These are phyloP conservation scores for Podargus strigoides DNA, from an alignment of 2,797 vertebrate genomes.

Conservation along the genomic window DNA sequence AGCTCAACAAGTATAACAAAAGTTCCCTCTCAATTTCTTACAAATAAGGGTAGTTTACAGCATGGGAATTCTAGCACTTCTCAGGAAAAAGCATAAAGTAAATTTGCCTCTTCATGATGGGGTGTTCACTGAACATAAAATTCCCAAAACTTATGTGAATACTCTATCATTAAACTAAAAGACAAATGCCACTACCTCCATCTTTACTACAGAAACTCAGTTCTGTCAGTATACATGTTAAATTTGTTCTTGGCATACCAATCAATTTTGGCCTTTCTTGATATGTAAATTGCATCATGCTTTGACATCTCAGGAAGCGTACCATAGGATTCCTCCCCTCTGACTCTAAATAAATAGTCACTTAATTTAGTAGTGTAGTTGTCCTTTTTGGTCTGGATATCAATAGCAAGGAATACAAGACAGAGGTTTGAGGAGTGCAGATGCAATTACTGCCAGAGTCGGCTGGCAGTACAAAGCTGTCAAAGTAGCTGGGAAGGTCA, in stretches of 20 bases:
- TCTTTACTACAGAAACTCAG: neutral
- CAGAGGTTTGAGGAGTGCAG: neutral
- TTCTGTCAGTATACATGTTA: neutral
- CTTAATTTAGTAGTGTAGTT: neutral
- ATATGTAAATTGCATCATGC: neutral
- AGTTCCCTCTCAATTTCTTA: neutral
- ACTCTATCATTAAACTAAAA: neutral
- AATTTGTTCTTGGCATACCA: neutral
- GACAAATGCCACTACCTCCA: neutral
- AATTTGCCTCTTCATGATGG: neutral
- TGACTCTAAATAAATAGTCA: neutral
- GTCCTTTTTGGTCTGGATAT: neutral
- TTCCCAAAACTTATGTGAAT: neutral
- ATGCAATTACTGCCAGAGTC: neutral
- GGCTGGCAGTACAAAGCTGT: neutral
- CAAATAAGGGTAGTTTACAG: neutral
- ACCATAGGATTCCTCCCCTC: neutral
- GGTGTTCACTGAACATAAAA: neutral
- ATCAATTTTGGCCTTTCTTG: neutral
- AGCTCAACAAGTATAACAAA: neutral
- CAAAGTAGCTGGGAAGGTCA: neutral
- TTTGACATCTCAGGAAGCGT: neutral
- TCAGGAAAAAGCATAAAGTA: neutral
- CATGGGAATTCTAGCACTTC: neutral
- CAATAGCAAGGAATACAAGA: neutral